Evolutionary conservation across 1,140 invertebrate species (phyloP).

Genomic region (Arion vulgaris): DNA sequence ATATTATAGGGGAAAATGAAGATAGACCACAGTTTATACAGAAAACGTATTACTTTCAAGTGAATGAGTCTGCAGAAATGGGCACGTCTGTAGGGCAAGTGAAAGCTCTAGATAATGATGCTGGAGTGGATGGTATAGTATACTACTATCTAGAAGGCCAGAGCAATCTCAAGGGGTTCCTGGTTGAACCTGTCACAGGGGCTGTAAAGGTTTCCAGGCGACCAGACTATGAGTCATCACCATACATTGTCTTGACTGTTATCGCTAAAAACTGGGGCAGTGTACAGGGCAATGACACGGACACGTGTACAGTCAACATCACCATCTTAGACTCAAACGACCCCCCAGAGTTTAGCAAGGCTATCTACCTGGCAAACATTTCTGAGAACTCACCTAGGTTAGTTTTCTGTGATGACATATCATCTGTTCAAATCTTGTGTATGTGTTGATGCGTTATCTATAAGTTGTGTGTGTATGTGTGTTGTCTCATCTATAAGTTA

Average conservation of each 20-base stretch:
- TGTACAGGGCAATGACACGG: constrained; percentile 93
- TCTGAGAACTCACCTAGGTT: constrained; percentile 79
- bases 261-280: constrained; percentile 95
- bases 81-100: constrained; percentile 89
- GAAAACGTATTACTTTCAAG: constrained; percentile 92
- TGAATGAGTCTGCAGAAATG: constrained; percentile 91
- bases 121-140: constrained; percentile 91
- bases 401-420: neutral
- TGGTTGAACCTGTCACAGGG: constrained; percentile 86
- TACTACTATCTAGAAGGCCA: constrained; percentile 94
- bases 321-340: constrained; percentile 96
- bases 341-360: constrained; percentile 89
- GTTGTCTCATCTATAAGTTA: too few relatives aligned
- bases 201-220: constrained; percentile 82
- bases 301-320: constrained; percentile 93
- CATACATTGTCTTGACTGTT: constrained; percentile 89
- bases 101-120: constrained; percentile 91
- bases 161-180: constrained; percentile 92
- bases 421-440: too few relatives aligned
- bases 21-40: constrained; percentile 93
- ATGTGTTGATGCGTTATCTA: too few relatives aligned
- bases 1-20: constrained; percentile 92
- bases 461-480: too few relatives aligned
- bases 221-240: constrained; percentile 91
- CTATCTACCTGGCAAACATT: constrained; percentile 82